These are phyloP conservation scores for Entelurus aequoreus DNA, from an alignment of 2,113 vertebrate species.

Conservation along the genomic window DNA sequence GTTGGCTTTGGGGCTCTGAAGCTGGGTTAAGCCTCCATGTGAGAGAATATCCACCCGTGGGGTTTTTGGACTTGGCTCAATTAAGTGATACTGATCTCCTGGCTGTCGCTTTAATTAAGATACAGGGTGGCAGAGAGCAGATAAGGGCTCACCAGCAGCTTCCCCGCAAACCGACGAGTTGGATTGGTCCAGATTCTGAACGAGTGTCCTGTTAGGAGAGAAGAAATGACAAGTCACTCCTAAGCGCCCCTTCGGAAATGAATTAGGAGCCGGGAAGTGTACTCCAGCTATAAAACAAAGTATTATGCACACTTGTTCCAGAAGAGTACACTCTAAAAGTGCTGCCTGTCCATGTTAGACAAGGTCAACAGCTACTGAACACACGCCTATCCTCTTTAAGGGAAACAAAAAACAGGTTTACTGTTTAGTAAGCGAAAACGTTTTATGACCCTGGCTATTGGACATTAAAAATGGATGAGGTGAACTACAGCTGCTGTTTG, in stretches of 20 bases:
- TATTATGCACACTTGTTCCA: not conserved
- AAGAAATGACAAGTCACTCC: conserved; percentile 32
- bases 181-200: conserved; percentile 73
- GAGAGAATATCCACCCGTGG: conserved; percentile 9
- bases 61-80: conserved; percentile 42
- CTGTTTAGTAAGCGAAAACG: no score
- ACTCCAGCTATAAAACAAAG: conserved; percentile 21
- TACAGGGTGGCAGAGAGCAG: conserved; percentile 24
- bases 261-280: conserved; percentile 8
- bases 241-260: conserved; percentile 9
- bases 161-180: conserved; percentile 72
- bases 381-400: no score
- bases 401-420: not conserved
- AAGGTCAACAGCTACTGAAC: not conserved
- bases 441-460: no score
- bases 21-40: conserved; percentile 18
- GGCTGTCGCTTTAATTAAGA: conserved; percentile 50
- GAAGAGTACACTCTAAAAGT: not conserved
- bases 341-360: not conserved
- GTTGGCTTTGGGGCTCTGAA: conserved; percentile 32
- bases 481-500: no score
- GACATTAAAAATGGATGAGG: no score
- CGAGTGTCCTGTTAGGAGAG: conserved; percentile 54
- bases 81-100: conserved; percentile 63
- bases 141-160: conserved; percentile 64